phyloP scores from a whole-genome alignment of 2,113 vertebrate species.

The Coturnix japonica region DNA sequence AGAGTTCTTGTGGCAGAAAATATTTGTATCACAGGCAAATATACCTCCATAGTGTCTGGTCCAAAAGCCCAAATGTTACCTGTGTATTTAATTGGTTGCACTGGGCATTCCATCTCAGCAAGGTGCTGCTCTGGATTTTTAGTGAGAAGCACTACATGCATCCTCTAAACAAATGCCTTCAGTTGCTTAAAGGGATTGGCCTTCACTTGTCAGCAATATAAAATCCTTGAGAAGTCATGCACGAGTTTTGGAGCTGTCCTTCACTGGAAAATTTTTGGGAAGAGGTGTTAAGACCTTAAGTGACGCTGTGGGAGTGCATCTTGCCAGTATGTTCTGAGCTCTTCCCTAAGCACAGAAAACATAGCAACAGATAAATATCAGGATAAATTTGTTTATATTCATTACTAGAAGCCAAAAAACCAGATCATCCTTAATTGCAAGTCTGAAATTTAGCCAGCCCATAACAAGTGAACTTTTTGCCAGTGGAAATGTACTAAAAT shows the following conservation, averaged over 20 bases:
- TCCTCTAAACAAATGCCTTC: background rate
- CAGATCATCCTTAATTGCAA: background rate
- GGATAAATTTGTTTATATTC: conserved; percentile 31
- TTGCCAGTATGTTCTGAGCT: conserved; percentile 40
- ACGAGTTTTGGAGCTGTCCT: background rate
- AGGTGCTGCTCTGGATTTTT: background rate
- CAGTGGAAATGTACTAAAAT: conserved; percentile 33
- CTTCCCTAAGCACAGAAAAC: conserved; percentile 29
- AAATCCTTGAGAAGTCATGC: background rate
- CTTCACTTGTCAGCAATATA: background rate
- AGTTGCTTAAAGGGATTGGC: background rate
- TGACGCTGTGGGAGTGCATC: conserved; percentile 17
- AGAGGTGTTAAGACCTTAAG: conserved; percentile 15
- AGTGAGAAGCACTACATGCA: background rate
- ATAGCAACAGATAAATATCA: conserved; percentile 48
- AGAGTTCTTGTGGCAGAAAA: background rate
- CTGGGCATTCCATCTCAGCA: background rate
- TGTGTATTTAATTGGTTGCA: background rate
- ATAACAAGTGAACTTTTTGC: conserved; percentile 25
- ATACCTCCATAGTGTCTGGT: background rate
- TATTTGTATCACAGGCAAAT: background rate
- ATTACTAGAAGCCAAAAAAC: conserved; percentile 12
- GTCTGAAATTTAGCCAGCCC: conserved; percentile 2
- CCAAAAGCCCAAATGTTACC: background rate
- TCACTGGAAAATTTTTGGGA: background rate